Evolutionary conservation across 1,140 invertebrate genomes (phyloP).

Genomic region (Drosophila baimaii): DNA sequence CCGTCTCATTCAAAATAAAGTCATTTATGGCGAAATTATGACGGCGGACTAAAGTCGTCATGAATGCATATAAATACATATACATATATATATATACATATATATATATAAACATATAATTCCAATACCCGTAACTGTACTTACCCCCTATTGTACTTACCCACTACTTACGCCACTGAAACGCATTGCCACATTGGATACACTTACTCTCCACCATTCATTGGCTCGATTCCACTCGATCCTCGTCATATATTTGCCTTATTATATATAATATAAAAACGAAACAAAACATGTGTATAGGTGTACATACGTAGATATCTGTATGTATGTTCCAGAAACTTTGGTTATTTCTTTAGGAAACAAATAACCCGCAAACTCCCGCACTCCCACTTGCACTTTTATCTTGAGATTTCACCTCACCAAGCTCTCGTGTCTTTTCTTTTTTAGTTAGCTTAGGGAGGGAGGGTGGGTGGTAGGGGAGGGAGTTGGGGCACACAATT

Average conservation of each 20-base stretch:
- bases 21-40: no score
- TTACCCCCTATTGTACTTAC: background rate
- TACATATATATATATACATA: no score
- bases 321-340: background rate
- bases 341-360: conserved; percentile 39
- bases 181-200: conserved; percentile 10
- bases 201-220: conserved; percentile 21
- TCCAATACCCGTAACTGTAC: background rate
- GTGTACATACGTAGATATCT: conserved; percentile 23
- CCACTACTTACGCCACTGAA: background rate
- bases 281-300: conserved; percentile 8
- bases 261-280: conserved; percentile 75
- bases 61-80: no score
- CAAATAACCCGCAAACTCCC: conserved; percentile 15
- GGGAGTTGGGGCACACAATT: background rate
- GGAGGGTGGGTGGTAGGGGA: background rate
- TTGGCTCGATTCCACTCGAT: conserved; percentile 32
- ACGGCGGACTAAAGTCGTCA: no score
- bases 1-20: no score
- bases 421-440: conserved; percentile 1
- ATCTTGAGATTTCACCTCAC: conserved; percentile 37
- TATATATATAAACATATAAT: no score
- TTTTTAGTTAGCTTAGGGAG: conserved; percentile 30
- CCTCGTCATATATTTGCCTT: conserved; percentile 77
- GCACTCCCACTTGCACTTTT: conserved; percentile 5